Conservation (phyloP, 2,797 vertebrate species). For the Euthynnus affinis region DNA sequence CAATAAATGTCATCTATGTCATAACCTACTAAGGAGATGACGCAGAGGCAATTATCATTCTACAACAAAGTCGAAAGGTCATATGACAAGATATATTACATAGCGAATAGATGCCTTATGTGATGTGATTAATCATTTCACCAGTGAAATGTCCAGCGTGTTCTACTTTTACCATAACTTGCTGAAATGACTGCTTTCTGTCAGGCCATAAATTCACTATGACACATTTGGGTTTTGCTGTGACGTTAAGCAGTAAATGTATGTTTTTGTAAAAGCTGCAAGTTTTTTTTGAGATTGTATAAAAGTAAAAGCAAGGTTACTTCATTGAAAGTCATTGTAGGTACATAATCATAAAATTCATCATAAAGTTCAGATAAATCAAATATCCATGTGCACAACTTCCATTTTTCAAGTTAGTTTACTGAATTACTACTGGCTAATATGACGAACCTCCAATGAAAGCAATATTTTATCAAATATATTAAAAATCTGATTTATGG, state of each 20-base stretch:
- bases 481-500: neutral
- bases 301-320: neutral
- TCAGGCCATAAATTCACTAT: conserved; percentile 2
- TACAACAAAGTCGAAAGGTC: conserved; percentile 64
- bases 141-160: neutral
- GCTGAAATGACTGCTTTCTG: conserved; percentile 23
- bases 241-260: conserved; percentile 20
- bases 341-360: neutral
- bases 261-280: neutral
- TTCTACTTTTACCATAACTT: conserved; percentile 1
- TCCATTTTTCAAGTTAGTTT: too few species aligned
- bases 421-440: too few species aligned
- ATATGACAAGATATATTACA: conserved; percentile 50
- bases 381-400: neutral
- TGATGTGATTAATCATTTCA: conserved; percentile 56
- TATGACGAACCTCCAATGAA: neutral
- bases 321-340: too few species aligned
- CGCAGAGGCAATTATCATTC: conserved; percentile 57
- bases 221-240: neutral
- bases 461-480: neutral
- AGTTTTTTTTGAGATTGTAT: neutral
- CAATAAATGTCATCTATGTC: conserved; percentile 67
- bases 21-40: conserved; percentile 51
- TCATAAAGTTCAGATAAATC: neutral
- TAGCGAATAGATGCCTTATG: conserved; percentile 40